Evolutionary conservation across 2,888 invertebrate genomes (phyloP).

Genomic region (Aphidoletes aphidimyza): DNA sequence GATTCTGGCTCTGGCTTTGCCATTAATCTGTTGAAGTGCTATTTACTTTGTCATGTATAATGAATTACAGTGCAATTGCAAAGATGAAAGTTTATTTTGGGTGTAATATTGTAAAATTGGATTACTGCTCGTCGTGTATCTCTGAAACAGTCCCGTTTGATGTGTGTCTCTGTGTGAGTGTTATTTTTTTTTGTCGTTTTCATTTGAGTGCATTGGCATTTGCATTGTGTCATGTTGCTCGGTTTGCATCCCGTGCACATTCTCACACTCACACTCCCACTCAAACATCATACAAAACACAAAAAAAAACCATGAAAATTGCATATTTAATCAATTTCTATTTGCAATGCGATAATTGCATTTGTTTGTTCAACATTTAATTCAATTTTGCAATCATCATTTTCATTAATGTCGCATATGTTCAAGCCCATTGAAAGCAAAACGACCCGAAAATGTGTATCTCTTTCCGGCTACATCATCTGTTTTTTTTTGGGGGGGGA

Average conservation of each 20-base stretch:
- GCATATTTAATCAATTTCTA: conserved; percentile 34
- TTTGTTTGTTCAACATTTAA: conserved; percentile 24
- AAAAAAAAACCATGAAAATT: not conserved
- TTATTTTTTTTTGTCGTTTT: too few relatives aligned
- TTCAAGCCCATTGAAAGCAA: not conserved
- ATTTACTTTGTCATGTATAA: too few relatives aligned
- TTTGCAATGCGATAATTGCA: conserved; percentile 15
- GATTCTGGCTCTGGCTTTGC: too few relatives aligned
- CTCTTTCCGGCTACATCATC: not conserved
- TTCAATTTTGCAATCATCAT: conserved; percentile 9
- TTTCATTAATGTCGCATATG: not conserved
- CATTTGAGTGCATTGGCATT: not conserved
- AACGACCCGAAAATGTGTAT: not conserved
- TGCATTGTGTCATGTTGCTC: not conserved
- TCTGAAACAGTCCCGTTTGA: too few relatives aligned
- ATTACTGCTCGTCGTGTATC: too few relatives aligned
- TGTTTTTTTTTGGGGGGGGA: not conserved
- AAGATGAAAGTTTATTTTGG: too few relatives aligned
- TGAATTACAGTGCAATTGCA: too few relatives aligned
- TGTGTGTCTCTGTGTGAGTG: too few relatives aligned
- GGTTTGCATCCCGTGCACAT: too few relatives aligned
- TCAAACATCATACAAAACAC: not conserved
- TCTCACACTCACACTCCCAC: too few relatives aligned
- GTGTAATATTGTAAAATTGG: too few relatives aligned
- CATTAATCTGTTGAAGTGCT: too few relatives aligned